Evolutionary conservation across 2,797 vertebrate species (phyloP).

Genomic region (Podarcis lilfordi): DNA sequence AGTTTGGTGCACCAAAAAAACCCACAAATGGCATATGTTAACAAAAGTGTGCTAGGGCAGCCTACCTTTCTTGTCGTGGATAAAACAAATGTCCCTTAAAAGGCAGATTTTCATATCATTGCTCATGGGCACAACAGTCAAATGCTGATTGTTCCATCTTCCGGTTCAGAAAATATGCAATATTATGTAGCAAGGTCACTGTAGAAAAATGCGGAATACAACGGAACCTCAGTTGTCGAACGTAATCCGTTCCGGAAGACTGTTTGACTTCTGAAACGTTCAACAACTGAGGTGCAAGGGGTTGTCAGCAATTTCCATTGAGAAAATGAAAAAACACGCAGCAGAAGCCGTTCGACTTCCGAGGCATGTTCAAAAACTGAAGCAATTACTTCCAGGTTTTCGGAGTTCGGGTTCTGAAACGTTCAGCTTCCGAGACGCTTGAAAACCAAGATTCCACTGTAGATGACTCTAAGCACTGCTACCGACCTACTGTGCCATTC

Average conservation of each 20-base stretch:
- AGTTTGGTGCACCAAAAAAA: neutral
- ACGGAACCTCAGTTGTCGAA: too few species aligned
- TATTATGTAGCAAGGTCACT: neutral
- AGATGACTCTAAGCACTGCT: neutral
- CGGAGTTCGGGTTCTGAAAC: too few species aligned
- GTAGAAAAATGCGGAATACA: neutral
- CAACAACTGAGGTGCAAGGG: too few species aligned
- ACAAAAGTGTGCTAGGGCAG: neutral
- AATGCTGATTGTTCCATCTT: neutral
- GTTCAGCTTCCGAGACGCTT: too few species aligned
- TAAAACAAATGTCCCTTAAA: neutral
- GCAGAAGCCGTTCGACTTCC: too few species aligned
- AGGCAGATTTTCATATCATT: neutral
- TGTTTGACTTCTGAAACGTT: too few species aligned
- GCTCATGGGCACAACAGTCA: neutral
- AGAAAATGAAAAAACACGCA: too few species aligned
- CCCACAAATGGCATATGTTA: neutral
- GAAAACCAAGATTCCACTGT: too few species aligned
- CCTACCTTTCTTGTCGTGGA: neutral
- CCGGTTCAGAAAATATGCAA: neutral
- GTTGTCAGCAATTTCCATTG: too few species aligned
- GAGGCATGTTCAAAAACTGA: too few species aligned
- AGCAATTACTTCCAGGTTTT: too few species aligned
- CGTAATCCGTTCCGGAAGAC: too few species aligned
- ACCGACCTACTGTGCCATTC: neutral